Evolutionary conservation across 2,113 vertebrate species (phyloP).

Genomic region (Tragulus kanchil): DNA sequence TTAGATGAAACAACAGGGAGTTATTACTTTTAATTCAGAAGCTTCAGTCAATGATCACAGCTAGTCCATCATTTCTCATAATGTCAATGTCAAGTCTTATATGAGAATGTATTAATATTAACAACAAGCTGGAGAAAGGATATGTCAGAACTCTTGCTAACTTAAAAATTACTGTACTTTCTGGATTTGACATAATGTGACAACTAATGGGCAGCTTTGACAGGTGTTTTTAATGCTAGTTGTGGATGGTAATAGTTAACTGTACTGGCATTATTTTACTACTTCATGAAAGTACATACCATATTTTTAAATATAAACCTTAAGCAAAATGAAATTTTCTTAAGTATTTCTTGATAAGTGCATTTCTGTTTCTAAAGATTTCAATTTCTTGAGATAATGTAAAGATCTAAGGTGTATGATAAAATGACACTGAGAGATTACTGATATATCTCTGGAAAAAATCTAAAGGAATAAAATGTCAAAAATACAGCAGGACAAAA

Average conservation of each 20-base stretch:
- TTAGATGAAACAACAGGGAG: not conserved
- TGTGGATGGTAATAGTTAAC: not conserved
- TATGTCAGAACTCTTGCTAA: slow-evolving; percentile 58
- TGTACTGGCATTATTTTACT: slow-evolving; percentile 7
- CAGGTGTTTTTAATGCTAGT: slow-evolving; percentile 43
- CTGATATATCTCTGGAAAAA: slow-evolving; percentile 2
- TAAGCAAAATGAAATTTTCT: slow-evolving; percentile 48
- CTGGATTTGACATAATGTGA: slow-evolving; percentile 61
- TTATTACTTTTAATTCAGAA: slow-evolving; percentile 62
- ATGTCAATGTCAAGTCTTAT: slow-evolving; percentile 52
- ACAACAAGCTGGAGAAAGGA: slow-evolving; percentile 47
- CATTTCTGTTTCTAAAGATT: slow-evolving; percentile 37
- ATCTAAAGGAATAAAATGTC: not conserved
- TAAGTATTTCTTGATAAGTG: not conserved
- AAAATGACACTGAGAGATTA: slow-evolving; percentile 31
- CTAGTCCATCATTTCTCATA: slow-evolving; percentile 39
- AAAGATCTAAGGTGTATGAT: slow-evolving; percentile 22
- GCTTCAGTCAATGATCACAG: slow-evolving; percentile 57
- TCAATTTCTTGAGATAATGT: not conserved
- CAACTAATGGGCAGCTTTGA: slow-evolving; percentile 51
- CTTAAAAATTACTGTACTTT: slow-evolving; percentile 56
- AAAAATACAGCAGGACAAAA: slow-evolving; percentile 35
- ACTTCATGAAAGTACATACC: slow-evolving; percentile 17
- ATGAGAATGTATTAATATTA: slow-evolving; percentile 67
- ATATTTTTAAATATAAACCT: slow-evolving; percentile 35